Evolutionary conservation across 2,888 invertebrate genomes (phyloP), one percentile per base, ranked within the genome.

Genomic region (Muscina levida): DNA sequence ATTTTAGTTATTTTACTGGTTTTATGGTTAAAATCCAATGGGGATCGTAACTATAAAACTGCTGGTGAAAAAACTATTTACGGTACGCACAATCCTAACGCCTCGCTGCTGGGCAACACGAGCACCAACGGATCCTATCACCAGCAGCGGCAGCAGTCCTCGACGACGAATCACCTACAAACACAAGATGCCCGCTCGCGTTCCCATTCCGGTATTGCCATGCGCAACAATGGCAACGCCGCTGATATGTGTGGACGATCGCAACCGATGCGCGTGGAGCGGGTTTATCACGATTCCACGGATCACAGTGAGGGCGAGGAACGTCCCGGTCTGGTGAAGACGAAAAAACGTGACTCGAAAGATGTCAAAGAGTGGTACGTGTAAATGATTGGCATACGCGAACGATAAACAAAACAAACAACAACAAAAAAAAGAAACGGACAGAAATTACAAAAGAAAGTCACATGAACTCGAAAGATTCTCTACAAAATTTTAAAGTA

Each of bases 281-380:
- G 79, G 22, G 73, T 71, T 17, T 74, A 85, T 72, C 77, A 86
- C 85, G 85, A 82, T 17, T 70, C 88, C 86, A 84, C 88, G 85
- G 73, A 82, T 87, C 88, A 88, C 89, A 37, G 90, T 82, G 89
- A 87, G 51, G 88, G 86, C 83, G 91, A 91, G 84, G 91, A 91
- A 84, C 88, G 91, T 53, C 88, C 88, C 8, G 90, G 92, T 67
- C 84, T 90, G 73, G 91, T 92, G 65, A 91, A 92, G 88, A 92
- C 93, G 77, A 92, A 95, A 91, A 96, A 96, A 88, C 93, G 94
- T 82, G 94, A 94, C 89, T 93, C 95, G 82, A 96, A 97, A 93
- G 97, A 97, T 90, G 96, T 97, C 89, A 97, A 97, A 92, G 97
- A 97, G 93, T 97, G 97, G 97, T 97, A 97, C 91, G 97, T 97